A percentile compares a stretch with the other conserved stretches of the same genome.
phyloP scores from a whole-genome alignment of 2,113 vertebrate species.

The Pomatorhinus ruficollis region DNA sequence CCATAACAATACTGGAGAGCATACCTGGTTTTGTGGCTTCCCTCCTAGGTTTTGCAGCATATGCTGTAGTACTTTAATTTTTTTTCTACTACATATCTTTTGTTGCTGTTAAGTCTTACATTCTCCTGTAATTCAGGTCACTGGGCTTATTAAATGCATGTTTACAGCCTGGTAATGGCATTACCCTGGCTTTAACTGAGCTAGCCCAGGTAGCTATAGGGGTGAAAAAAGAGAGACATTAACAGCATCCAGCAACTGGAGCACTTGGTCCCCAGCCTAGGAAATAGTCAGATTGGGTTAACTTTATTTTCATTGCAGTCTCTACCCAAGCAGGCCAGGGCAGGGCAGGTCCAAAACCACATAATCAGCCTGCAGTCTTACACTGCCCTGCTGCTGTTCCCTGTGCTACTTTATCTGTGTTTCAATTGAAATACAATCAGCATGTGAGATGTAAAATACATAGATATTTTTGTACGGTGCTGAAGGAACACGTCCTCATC shows the following conservation, averaged over 20 bases:
- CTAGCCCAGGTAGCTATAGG: neutral
- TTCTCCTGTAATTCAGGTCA: neutral
- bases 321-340: neutral
- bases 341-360: neutral
- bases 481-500: neutral
- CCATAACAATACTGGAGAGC: neutral
- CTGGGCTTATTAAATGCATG: accelerated
- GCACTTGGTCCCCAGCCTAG: neutral
- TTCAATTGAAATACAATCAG: neutral
- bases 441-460: neutral
- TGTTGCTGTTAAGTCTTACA: neutral
- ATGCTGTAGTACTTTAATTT: neutral
- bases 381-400: neutral
- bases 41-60: neutral
- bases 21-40: neutral
- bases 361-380: neutral
- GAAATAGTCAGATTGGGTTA: neutral
- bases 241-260: neutral
- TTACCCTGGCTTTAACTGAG: neutral
- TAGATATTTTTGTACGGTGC: neutral
- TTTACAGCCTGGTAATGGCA: neutral
- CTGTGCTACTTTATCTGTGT: accelerated
- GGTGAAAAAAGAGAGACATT: neutral
- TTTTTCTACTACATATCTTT: neutral
- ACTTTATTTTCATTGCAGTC: neutral